Evolutionary conservation across 2,888 invertebrate species (phyloP), one percentile per base, ranked within the genome.

Genomic region (Sesia bembeciformis): DNA sequence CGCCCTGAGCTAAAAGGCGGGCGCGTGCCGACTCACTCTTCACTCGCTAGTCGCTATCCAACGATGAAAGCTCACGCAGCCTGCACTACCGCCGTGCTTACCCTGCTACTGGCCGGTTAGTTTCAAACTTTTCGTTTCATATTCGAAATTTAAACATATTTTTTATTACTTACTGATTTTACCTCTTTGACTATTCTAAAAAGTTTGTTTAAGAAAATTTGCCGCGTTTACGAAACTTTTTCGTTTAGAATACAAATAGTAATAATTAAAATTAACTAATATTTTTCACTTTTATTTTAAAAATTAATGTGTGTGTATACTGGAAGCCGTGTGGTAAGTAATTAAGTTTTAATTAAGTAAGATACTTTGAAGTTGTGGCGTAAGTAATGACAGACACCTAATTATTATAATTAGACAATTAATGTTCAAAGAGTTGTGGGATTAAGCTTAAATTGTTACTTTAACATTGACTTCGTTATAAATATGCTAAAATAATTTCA

Each of bases 91-190:
- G 74, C 67, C 61, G 69, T 74, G 70, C 68, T 84, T 60, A 77
- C 76, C 58, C 63, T 84, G 60, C 65, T 83, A 55, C 73, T 86
- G 60, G 76, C 79, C 74, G 86, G 86, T 87, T 60, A 74, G 72
- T 70, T 62, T 52, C 40, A 7, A 49, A 51, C 6, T 41, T 51
- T 8, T 41, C 50, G 23, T 54, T 54, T 40, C n/a, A 51, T n/a
- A 38, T 53, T 42, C 40, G n/a, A 52, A 52, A 8, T 52, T 40
- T 50, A 50, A 50, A 50, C 50, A 3, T 23, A 1, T 23, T 23
- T 23, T 23, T 23, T 23, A 23, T 23, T 23, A 23, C 23, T 23
- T 23, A 23, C 23, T 23, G 23, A 23, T 23, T 1, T n/a, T n/a
- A n/a, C n/a, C n/a, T 23, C 23, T 23, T 2, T 23, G 23, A 23